Evolutionary conservation across 1,140 invertebrate species (phyloP).

Genomic region (Sogatella furcifera): DNA sequence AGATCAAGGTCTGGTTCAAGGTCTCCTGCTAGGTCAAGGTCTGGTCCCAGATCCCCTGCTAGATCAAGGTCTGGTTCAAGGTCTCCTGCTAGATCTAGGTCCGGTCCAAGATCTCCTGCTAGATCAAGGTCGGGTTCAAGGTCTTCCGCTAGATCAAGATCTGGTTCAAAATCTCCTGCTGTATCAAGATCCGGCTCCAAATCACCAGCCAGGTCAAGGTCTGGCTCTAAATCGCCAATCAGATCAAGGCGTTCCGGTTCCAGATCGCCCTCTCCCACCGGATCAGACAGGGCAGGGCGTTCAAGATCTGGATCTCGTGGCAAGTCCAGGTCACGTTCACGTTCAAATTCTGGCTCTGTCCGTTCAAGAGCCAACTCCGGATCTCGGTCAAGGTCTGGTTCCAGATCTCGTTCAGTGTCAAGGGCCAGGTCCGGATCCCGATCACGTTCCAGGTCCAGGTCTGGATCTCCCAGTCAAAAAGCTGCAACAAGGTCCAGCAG

Average conservation of each 20-base stretch:
- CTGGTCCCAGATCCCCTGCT: neutral
- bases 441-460: conserved; percentile 22
- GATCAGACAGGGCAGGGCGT: conserved; percentile 22
- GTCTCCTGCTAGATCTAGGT: conserved; percentile 1
- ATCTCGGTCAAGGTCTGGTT: conserved; percentile 24
- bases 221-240: conserved; percentile 23
- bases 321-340: conserved; percentile 24
- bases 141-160: conserved; percentile 16
- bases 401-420: conserved; percentile 24
- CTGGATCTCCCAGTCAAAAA: conserved; percentile 16
- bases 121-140: conserved; percentile 12
- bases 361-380: conserved; percentile 3
- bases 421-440: conserved; percentile 24
- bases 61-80: neutral
- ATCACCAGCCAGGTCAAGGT: conserved; percentile 24
- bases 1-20: conserved; percentile 9
- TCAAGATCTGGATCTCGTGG: conserved; percentile 22
- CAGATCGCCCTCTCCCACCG: conserved; percentile 13
- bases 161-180: conserved; percentile 22
- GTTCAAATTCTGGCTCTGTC: conserved; percentile 25
- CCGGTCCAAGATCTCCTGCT: conserved; percentile 12
- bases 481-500: conserved; percentile 25
- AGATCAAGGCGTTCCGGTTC: conserved; percentile 14
- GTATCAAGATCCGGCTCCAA: conserved; percentile 12
- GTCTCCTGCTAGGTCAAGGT: neutral